Evolutionary conservation across 2,113 vertebrate genomes (phyloP), one percentile per base, ranked within the genome.

Genomic region (Microcebus tavaratra): DNA sequence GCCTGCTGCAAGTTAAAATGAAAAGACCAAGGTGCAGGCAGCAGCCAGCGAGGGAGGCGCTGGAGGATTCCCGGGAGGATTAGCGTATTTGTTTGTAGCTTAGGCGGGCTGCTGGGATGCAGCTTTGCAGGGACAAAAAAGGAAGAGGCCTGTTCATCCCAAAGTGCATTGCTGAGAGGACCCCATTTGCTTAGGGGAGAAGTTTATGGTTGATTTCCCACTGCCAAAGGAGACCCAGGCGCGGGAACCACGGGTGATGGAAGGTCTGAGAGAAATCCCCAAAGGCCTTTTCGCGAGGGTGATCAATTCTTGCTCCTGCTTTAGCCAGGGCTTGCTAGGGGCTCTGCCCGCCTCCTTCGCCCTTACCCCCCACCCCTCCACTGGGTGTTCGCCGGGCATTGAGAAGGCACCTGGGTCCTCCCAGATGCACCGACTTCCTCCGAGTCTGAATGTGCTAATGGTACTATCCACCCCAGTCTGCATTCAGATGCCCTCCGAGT

Each of bases 51-150:
- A 75, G 94, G 75, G 91, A 91, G 92, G 91, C 53, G 45, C 88
- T 63, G 86, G 79, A 90, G 95, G 97, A 95, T 91, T 96, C 97
- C 95, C 63, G 17, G 73, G 93, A 87, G 96, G 97, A 97, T 98
- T 98, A 97, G 94, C 50, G 59, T 88, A 92, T 97, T 97, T 97
- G 96, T 97, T 96, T 96, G 96, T 84, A 63, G 96, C 70, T 97
- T 90, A 96, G 93, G 93, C 91, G 75, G 87, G 93, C 67, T 61
- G 83, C 72, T 3, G 8, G 92, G 89, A 63, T 79, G 93, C 95
- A 80, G 96, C 75, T 96, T 95, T 93, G 94, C 86, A 84, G 72
- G 50, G 93, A 96, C 88, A 96, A 94, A 96, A 96, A 72, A 34
- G 63, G 25, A 55, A 79, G 61, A 67, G 57, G 91, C 83, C 91